phyloP scores from a whole-genome alignment of 2,113 vertebrate genomes.

The Cryptomyrus ogoouensis region DNA sequence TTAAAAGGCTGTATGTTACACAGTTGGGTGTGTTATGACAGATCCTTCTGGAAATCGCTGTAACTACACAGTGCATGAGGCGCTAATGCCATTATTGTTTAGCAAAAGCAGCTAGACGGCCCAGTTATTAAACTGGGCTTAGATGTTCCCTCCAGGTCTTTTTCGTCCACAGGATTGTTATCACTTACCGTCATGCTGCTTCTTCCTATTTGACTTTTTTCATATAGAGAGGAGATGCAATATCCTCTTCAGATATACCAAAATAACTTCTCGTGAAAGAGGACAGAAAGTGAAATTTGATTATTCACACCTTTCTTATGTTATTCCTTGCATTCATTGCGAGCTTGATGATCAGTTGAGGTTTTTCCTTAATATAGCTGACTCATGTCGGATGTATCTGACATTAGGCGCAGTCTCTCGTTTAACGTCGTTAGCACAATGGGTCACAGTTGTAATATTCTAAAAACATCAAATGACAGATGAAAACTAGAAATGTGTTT shows the following conservation, averaged over 20 bases:
- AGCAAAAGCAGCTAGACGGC: neutral
- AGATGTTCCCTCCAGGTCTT: neutral
- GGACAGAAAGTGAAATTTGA: neutral
- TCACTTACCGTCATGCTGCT: neutral
- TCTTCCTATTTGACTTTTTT: neutral
- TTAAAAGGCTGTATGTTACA: neutral
- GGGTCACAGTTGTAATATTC: neutral
- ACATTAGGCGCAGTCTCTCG: neutral
- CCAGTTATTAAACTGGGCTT: neutral
- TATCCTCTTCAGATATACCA: neutral
- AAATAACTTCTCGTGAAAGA: neutral
- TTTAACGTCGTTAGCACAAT: neutral
- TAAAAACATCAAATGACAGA: neutral
- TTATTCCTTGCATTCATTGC: neutral
- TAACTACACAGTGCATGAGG: neutral
- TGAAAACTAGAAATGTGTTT: neutral
- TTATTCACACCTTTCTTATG: neutral
- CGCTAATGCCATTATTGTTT: neutral
- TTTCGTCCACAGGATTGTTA: neutral
- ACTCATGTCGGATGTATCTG: neutral
- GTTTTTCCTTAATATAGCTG: neutral
- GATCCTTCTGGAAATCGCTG: too few relatives aligned
- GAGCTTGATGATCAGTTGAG: neutral
- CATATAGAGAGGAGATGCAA: constrained; percentile 2
- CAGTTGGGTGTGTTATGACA: neutral